Base-by-base conservation (phyloP, 2,113 vertebrate genomes). In the Fukomys damarensis region DNA sequence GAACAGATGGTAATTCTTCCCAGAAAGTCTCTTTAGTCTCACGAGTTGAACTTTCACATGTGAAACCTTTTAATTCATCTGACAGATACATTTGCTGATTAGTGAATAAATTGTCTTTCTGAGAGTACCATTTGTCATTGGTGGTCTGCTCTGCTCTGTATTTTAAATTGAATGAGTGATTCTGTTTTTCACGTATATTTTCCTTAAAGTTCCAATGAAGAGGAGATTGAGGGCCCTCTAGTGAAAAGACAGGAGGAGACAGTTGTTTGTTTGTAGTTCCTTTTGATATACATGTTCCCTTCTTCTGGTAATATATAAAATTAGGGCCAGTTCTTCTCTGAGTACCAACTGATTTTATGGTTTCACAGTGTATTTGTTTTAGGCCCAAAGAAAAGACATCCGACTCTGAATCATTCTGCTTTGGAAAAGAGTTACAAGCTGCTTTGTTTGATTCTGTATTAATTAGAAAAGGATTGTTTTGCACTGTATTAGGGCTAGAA, bases 321-420 rank as follows among this genome's bases (percentile, higher is more conserved):
- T 70, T 63, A 56, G 80, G 56, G 52, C 61, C 70, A 86, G 72
- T 4, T 93, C 30, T 88, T 79, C 91, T 95, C 26, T 82, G 93
- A 83, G 65, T 86, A 28, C 93, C 92, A 87, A 13, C 2, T 83
- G 88, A 86, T 95, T 95, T 76, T 72, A 66, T 5, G 7, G 86
- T 80, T 98, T 97, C 97, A 92, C 16, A 96, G 87, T 94, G 95
- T 35, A 38, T 81, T 81, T 28, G 72, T 91, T 77, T 84, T 77
- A 52, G 49, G 86, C 95, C 97, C 95, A 92, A 77, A 68, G 92
- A 98, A 98, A 98, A 98, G 63, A 97, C 43, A 98, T 56, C 89
- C 94, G 96, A 89, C 13, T 91, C 85, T 19, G 89, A 97, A 93
- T 38, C 3, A 79, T 81, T 97, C 49, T 93, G 30, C 70, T 94